Evolutionary conservation across 2,888 invertebrate species (phyloP), one percentile per base, ranked within the genome.

Genomic region (Catotricha subobsoleta): DNA sequence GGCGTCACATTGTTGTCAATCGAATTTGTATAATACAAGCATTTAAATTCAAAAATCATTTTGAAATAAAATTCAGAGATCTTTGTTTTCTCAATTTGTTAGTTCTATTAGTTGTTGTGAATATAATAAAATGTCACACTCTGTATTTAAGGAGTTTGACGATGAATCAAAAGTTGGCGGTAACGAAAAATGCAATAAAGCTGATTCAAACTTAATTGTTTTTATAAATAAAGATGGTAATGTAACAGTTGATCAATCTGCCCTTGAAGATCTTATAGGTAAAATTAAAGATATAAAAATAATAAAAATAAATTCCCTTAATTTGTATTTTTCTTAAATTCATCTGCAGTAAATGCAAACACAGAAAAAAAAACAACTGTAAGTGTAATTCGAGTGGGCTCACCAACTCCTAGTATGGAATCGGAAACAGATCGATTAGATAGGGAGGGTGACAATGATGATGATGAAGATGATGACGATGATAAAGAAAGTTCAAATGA

Each of bases 161-260:
- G 25, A 39, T 7, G 15, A 10, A 10, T 25, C 27, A 9, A 28
- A 35, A 12, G 31, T 16, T 21, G 20, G 15, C 20, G 23, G 31
- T 28, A 41, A 44, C 39, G 44, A 48, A 30, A 42, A 41, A 34
- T 15, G 15, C 16, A 23, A 21, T 21, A 23, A 23, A 15, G 42
- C 53, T 23, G 58, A 59, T 44, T 54, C 58, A 16, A 60, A 64
- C 48, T 50, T 88, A 57, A 76, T 83, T 53, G 77, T 88, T 59
- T 76, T 87, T 58, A 82, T 86, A 58, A 80, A 80, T 58, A 81
- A 83, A 65, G 84, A 86, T 72, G 86, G 86, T 51, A 76, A 76
- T 45, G 69, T 88, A 47, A 78, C 80, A 45, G 78, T 82, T 31
- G 86, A 87, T 62, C 78, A 79, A 55, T 76, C 79, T 52, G 76